Percentiles rank a stretch among this genome's conserved stretches.
Conservation (phyloP, 2,888 invertebrate species). For the Chloromyia formosa region DNA sequence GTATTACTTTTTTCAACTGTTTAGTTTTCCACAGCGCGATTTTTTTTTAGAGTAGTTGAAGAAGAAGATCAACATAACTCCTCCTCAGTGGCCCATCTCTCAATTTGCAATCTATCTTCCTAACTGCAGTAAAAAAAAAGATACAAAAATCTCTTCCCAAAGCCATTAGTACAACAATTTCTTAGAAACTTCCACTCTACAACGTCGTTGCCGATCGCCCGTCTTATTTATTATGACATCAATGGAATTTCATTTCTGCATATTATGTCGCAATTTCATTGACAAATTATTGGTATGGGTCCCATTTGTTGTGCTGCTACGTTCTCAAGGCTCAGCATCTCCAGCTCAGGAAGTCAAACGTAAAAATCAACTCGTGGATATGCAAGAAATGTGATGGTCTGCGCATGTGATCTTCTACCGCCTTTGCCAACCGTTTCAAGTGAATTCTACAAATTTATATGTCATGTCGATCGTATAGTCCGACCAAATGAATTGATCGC, state of each 20-base stretch:
- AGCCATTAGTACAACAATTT: too few relatives aligned
- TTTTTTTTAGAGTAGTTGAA: too few relatives aligned
- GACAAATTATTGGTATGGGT: constrained; percentile 47
- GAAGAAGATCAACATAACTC: too few relatives aligned
- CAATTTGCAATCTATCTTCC: too few relatives aligned
- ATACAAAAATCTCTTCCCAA: too few relatives aligned
- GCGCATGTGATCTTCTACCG: neutral
- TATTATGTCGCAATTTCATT: constrained; percentile 47
- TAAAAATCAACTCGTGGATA: neutral
- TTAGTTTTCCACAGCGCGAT: too few relatives aligned
- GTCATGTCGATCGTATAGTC: constrained; percentile 24
- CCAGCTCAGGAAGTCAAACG: neutral
- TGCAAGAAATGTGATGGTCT: neutral
- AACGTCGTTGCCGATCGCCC: too few relatives aligned
- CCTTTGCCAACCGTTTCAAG: constrained; percentile 1
- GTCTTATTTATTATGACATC: constrained; percentile 50
- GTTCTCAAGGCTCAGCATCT: neutral
- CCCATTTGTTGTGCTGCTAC: neutral
- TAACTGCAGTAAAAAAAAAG: too few relatives aligned
- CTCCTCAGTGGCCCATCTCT: too few relatives aligned
- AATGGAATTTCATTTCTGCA: constrained; percentile 41
- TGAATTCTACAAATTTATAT: constrained; percentile 41
- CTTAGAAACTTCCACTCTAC: too few relatives aligned
- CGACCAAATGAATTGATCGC: constrained; percentile 28
- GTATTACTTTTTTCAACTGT: too few relatives aligned